These are phyloP conservation scores for Caradrina clavipalpis DNA, from an alignment of 2,888 invertebrate genomes.

Conservation along the genomic window DNA sequence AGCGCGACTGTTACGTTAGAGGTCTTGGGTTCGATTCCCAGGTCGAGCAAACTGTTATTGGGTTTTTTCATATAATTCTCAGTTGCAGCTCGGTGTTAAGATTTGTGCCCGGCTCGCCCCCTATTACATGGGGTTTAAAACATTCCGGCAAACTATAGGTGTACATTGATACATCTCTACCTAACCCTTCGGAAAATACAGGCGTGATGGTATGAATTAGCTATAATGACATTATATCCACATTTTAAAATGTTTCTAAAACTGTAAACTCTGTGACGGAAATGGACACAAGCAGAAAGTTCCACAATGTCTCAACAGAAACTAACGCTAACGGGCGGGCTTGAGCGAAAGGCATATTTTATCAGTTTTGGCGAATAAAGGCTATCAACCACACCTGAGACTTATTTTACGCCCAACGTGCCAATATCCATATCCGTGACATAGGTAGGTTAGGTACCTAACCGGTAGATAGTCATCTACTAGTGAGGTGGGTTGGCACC, in stretches of 20 bases:
- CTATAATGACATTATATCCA: constrained; percentile 10
- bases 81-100: too few relatives aligned
- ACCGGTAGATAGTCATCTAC: constrained; percentile 29
- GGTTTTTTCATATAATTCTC: too few relatives aligned
- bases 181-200: too few relatives aligned
- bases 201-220: too few relatives aligned
- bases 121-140: too few relatives aligned
- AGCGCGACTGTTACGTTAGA: too few relatives aligned
- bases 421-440: constrained; percentile 82
- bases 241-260: constrained; percentile 27
- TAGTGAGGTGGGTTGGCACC: constrained; percentile 8
- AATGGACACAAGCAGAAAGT: constrained; percentile 60
- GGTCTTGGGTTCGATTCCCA: too few relatives aligned
- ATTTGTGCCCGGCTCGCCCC: too few relatives aligned
- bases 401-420: constrained; percentile 88
- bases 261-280: constrained; percentile 30
- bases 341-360: constrained; percentile 82
- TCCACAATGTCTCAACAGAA: constrained; percentile 75
- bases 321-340: constrained; percentile 77
- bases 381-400: constrained; percentile 89
- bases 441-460: constrained; percentile 59
- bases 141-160: too few relatives aligned
- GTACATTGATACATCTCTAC: too few relatives aligned
- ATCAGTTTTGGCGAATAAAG: constrained; percentile 89
- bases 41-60: too few relatives aligned